phyloP scores from a whole-genome alignment of 2,113 vertebrate species.

The Semnornis frantzii region DNA sequence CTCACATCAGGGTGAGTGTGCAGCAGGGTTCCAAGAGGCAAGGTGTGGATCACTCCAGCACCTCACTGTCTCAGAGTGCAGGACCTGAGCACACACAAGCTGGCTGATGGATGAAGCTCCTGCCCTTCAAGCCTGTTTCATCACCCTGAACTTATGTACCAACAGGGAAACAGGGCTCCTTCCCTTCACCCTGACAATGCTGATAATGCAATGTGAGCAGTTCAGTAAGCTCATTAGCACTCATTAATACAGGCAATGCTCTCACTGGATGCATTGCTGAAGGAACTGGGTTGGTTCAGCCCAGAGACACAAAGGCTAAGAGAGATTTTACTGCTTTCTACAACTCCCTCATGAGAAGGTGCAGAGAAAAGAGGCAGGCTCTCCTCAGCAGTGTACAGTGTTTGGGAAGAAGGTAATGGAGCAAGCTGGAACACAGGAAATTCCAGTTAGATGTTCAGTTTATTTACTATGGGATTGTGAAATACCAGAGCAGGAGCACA shows the following conservation, averaged over 20 bases:
- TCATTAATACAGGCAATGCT: not conserved
- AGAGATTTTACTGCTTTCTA: not conserved
- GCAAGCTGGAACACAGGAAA: not conserved
- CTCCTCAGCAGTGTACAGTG: not conserved
- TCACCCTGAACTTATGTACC: not conserved
- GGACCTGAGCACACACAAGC: rapidly evolving
- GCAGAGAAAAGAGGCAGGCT: no score
- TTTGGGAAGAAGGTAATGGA: not conserved
- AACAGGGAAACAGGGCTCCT: not conserved
- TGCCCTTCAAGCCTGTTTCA: not conserved
- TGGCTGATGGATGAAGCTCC: not conserved
- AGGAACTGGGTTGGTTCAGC: not conserved
- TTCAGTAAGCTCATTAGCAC: not conserved
- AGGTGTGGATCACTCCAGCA: not conserved
- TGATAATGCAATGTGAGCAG: rapidly evolving
- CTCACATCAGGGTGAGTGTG: not conserved
- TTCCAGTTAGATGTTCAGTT: no score
- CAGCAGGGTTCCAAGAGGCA: not conserved
- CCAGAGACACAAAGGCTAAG: not conserved
- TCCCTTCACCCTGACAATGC: not conserved
- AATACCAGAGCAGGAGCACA: not conserved
- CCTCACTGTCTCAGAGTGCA: not conserved
- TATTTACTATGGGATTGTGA: not conserved
- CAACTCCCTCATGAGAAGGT: no score
- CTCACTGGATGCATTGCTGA: not conserved